Percentiles rank a stretch among this genome's conserved stretches.
phyloP scores from a whole-genome alignment of 2,797 vertebrate species.

The Hapalemur alaotrensis region DNA sequence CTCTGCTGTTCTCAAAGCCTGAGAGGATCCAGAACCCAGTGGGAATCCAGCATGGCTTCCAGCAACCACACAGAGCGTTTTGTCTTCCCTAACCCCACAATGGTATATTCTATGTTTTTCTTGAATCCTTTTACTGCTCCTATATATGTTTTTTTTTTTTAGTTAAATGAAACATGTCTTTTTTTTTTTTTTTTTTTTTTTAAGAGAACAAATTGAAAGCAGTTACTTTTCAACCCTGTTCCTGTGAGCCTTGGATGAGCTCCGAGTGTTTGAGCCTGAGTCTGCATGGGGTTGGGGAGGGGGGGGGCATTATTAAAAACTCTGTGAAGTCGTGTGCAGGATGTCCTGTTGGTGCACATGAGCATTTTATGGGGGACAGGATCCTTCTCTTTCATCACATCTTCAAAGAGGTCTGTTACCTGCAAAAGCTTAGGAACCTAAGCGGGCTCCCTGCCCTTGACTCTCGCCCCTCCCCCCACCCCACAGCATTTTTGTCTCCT shows the following conservation, averaged over 20 bases:
- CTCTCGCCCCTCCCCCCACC: background rate
- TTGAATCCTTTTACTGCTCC: background rate
- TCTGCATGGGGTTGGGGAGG: background rate
- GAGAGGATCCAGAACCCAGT: background rate
- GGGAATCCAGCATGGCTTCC: background rate
- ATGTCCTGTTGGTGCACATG: background rate
- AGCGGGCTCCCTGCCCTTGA: background rate
- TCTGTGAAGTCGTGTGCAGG: background rate
- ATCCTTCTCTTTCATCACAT: background rate
- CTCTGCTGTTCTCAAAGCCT: background rate
- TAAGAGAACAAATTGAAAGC: background rate
- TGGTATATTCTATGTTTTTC: background rate
- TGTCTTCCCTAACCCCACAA: background rate
- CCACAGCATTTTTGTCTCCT: background rate
- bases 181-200: background rate
- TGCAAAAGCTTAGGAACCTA: background rate
- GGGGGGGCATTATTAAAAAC: background rate
- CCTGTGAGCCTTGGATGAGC: background rate
- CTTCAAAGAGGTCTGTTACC: background rate
- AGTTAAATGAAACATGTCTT: background rate
- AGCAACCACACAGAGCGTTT: background rate
- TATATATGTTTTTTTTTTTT: background rate
- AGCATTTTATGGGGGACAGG: background rate
- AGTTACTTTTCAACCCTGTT: background rate
- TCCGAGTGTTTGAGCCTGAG: background rate